Base-by-base conservation (phyloP, 2,113 vertebrate species). In the Phyllostomus hastatus region DNA sequence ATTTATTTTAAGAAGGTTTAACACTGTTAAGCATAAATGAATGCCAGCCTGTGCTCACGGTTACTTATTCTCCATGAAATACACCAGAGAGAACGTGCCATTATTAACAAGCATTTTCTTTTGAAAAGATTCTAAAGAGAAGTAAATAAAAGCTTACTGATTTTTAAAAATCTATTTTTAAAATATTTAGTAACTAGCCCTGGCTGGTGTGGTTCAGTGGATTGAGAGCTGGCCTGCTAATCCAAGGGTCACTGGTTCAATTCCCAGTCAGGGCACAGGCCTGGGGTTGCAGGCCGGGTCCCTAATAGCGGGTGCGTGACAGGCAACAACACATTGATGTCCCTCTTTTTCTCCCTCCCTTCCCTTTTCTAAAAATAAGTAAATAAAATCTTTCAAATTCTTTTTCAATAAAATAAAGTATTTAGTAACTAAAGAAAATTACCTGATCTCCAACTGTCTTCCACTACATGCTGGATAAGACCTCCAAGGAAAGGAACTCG, bases 361-460 rank as follows among this genome's bases (percentile, higher is more conserved):
- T 59, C 57, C 20, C 20, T 59, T 24, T 59, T 59, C 20, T 59
- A 59, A 59, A 59, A 57, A 57, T 8, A 54, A 57, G 20, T 54
- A 57, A 57, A 57, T 57, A 22, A 57, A 57, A 38, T n/a, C 26
- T 90, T 70, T 4, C 54, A 66, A 75, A 59, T 69, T 24, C 91
- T 10, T 67, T 57, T 90, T 96, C 88, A 59, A 24, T 9, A 59
- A 59, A 59, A 59, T 38, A 43, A 92, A 94, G 73, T 76, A 90
- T 48, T 94, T 61, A 89, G 22, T 80, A 93, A 94, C 33, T 80
- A 80, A 94, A 91, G 35, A 85, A 96, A 96, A 46, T 90, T 97
- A 99, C 99, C 99, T 98, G 99, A 99, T 98, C 99, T 99, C 99
- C 99, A 99, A 98, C 99, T 99, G 97, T 99, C 99, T 98, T 99